phyloP scores from a whole-genome alignment of 2,113 vertebrate species.

The Aphyosemion australe region DNA sequence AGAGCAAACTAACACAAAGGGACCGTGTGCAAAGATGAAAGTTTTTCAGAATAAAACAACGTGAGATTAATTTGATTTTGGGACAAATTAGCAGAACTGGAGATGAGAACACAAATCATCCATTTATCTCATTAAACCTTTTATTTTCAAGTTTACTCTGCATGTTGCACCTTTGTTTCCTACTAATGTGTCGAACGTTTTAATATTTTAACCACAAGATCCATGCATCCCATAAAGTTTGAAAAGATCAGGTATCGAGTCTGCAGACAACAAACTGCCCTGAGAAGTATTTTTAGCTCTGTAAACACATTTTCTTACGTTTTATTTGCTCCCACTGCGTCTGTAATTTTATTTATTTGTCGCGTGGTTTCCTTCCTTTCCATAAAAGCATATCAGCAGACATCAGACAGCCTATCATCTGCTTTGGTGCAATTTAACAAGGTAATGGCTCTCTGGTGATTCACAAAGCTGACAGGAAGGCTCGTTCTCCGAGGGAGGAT shows the following conservation, averaged over 20 bases:
- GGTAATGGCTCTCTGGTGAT: conserved; percentile 55
- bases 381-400: conserved; percentile 52
- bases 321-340: conserved; percentile 6
- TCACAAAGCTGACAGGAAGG: conserved; percentile 41
- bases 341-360: conserved; percentile 57
- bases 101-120: neutral
- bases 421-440: conserved; percentile 52
- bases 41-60: neutral
- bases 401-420: conserved; percentile 48
- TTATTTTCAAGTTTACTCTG: too few relatives aligned
- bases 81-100: too few relatives aligned
- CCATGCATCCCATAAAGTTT: conserved; percentile 5
- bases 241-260: neutral
- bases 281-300: conserved; percentile 6
- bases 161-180: too few relatives aligned
- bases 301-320: conserved; percentile 20
- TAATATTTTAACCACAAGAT: neutral
- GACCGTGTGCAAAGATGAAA: neutral
- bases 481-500: conserved; percentile 23
- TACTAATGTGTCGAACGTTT: neutral
- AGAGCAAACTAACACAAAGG: neutral
- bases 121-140: too few relatives aligned
- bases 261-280: conserved; percentile 12
- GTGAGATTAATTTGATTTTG: neutral
- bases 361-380: conserved; percentile 39